Evolutionary conservation across 2,113 vertebrate genomes (phyloP).

Genomic region (Urocynchramus pylzowi): DNA sequence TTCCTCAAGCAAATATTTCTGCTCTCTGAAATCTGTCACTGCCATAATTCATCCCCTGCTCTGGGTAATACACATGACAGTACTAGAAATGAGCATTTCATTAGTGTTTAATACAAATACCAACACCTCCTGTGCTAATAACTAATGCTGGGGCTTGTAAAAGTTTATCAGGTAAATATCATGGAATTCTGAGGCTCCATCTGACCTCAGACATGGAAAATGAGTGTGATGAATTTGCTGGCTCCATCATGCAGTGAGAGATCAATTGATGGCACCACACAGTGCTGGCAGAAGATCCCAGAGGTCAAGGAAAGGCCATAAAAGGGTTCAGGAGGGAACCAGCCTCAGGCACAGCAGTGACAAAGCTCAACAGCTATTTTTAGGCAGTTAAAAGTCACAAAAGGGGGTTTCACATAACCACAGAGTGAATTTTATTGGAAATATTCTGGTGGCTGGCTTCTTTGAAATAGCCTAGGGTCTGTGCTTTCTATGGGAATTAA

Average conservation of each 20-base stretch:
- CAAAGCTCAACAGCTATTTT: neutral
- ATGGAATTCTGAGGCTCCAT: neutral
- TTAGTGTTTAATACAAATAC: conserved; percentile 9
- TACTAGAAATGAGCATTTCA: conserved; percentile 37
- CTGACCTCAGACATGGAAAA: neutral
- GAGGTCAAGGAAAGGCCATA: neutral
- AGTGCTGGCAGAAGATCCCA: neutral
- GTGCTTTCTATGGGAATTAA: neutral
- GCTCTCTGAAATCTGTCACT: neutral
- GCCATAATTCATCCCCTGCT: neutral
- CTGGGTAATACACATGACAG: neutral
- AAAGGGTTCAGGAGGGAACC: neutral
- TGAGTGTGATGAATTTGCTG: neutral
- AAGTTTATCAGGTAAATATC: conserved; percentile 27
- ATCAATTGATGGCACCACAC: neutral
- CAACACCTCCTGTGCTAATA: neutral
- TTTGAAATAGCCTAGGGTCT: neutral
- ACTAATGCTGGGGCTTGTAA: neutral
- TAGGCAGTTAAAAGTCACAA: neutral
- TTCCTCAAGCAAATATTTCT: neutral
- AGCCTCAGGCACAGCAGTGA: neutral
- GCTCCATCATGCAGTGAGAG: neutral
- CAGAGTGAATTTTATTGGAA: neutral
- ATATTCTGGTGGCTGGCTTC: neutral
- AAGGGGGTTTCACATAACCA: neutral